Evolutionary conservation across 2,113 vertebrate species (phyloP), one percentile per base, ranked within the genome.

Genomic region (Cryptomyrus ogoouensis): DNA sequence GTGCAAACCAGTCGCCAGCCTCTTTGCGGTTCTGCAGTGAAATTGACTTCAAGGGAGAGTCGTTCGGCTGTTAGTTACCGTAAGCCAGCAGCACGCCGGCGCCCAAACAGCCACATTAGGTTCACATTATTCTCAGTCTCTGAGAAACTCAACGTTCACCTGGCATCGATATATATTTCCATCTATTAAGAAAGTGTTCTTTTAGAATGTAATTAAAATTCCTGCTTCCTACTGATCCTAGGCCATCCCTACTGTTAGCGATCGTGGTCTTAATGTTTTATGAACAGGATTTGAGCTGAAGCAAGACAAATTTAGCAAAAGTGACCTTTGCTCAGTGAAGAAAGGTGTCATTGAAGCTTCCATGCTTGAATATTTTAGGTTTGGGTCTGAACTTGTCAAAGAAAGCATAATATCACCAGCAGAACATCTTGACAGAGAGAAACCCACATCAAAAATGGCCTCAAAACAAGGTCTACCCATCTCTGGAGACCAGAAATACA

Each of bases 141-240:
- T 31, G 89, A 89, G 27, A 58, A 27, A 89, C 47, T 58, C 17
- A 35, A 77, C 10, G 52, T 83, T 77, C 35, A 88, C 87, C 31
- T 88, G 83, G 85, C 46, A 70, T 83, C 87, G 31, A 90, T 87
- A 83, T 87, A 27, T 83, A 83, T 90, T 88, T 89, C 83, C 88
- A 66, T 90, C 91, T 86, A 89, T 88, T 88, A 70, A 89, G 80
- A 88, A 89, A 56, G 84, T 77, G 88, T 88, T 88, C 53, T 39
- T 50, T 80, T 70, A 89, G 15, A 89, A 49, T 35, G 19, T 50
- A 35, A 89, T 77, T 89, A 39, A 49, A 89, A 52, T 89, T 27
- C 62, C 88, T 88, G 58, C 27, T 10, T 46, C 62, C 42, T 74
- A 62, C 58, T 50, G 62, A 46, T 62, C 80, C 21, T 39, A 42